phyloP scores from a whole-genome alignment of 2,113 vertebrate genomes.

The Petrocephalus microphthalmus region DNA sequence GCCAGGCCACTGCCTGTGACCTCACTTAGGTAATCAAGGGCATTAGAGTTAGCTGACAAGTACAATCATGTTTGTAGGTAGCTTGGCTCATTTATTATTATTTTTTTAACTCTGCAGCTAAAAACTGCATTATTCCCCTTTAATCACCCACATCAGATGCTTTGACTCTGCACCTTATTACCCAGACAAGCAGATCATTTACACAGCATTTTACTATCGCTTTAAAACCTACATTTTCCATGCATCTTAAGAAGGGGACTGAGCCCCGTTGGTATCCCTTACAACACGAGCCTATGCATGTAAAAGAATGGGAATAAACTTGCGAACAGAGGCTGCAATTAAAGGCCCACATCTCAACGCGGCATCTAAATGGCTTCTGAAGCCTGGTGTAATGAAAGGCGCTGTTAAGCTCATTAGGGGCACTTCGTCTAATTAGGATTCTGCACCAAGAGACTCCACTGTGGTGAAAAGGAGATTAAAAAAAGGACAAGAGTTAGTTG shows the following conservation, averaged over 20 bases:
- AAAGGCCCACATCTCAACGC: neutral
- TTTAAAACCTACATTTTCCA: neutral
- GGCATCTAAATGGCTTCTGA: neutral
- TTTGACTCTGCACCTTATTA: neutral
- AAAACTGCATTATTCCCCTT: neutral
- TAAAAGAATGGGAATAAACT: neutral
- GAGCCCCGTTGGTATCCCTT: neutral
- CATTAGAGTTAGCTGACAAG: neutral
- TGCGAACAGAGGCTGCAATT: neutral
- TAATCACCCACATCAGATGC: neutral
- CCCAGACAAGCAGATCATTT: neutral
- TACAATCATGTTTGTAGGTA: neutral
- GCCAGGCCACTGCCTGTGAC: neutral
- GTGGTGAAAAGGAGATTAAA: neutral
- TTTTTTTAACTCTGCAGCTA: neutral
- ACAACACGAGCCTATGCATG: neutral
- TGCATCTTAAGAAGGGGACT: neutral
- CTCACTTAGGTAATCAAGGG: neutral
- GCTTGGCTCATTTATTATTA: neutral
- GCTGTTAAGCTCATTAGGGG: slow-evolving; percentile 18
- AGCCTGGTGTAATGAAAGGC: slow-evolving; percentile 5
- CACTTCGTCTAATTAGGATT: slow-evolving; percentile 15
- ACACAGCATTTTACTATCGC: neutral
- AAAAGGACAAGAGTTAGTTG: slow-evolving; percentile 10
- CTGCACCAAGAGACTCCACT: neutral